Percentiles rank a stretch among this genome's conserved stretches.
Conservation (phyloP, 2,113 vertebrate species). For the Campylomormyrus numenius region DNA sequence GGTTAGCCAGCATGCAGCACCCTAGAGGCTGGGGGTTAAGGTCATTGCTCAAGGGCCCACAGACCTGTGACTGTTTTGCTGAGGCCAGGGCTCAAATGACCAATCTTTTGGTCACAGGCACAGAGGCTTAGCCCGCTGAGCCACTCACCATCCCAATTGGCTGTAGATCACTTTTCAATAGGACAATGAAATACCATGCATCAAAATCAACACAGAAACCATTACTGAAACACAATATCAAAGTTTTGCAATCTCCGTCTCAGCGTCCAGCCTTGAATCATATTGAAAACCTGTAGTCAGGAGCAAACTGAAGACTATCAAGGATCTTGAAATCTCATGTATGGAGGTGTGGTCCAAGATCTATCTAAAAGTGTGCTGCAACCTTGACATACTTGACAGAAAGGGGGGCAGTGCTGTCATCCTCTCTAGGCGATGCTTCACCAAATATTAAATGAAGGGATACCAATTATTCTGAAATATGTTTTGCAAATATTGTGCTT, state of each 20-base stretch:
- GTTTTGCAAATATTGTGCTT: background rate
- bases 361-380: background rate
- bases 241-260: background rate
- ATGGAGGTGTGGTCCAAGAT: background rate
- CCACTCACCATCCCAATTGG: background rate
- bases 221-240: background rate
- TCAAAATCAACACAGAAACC: background rate
- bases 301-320: background rate
- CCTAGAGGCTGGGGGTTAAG: background rate
- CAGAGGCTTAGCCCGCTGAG: background rate
- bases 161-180: background rate
- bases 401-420: background rate
- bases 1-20: background rate
- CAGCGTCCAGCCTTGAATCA: background rate
- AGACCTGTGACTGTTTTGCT: background rate
- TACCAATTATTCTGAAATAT: background rate
- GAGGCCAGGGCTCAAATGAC: background rate
- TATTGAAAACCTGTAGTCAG: background rate
- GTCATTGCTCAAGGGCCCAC: background rate
- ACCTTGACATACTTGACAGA: background rate
- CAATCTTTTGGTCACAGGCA: background rate
- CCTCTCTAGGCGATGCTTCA: background rate
- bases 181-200: background rate
- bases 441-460: background rate
- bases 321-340: background rate